Evolutionary conservation across 2,113 vertebrate genomes (phyloP).

Genomic region (Cyanistes caeruleus): DNA sequence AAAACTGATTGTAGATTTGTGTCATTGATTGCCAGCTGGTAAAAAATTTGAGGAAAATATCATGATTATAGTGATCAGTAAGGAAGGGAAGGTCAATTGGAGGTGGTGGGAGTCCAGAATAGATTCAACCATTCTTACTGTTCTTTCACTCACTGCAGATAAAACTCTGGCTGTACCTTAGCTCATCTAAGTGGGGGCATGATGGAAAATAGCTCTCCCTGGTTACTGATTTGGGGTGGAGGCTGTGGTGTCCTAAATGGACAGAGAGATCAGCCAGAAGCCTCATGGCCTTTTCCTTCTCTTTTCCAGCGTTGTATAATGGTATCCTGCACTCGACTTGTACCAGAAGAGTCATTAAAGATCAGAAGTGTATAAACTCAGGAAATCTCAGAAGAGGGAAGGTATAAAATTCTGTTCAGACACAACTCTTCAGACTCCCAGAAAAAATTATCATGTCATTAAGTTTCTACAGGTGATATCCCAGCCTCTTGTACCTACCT

Average conservation of each 20-base stretch:
- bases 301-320: neutral
- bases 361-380: neutral
- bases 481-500: neutral
- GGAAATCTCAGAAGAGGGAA: neutral
- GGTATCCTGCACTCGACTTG: neutral
- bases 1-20: neutral
- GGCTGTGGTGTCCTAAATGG: neutral
- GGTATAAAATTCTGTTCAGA: neutral
- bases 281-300: neutral
- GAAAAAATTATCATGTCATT: neutral
- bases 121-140: rapidly evolving
- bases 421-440: neutral
- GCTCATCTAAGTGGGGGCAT: neutral
- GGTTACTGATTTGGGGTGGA: neutral
- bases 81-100: neutral
- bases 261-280: neutral
- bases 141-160: neutral
- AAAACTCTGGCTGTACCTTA: neutral
- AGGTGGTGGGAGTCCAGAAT: neutral
- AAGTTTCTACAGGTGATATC: neutral
- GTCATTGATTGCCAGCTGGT: neutral
- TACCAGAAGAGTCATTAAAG: neutral
- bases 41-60: neutral
- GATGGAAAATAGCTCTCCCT: neutral
- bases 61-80: neutral